A percentile compares a stretch with the other conserved stretches of the same genome.
Evolutionary conservation across 2,888 invertebrate genomes (phyloP).

Genomic region (Periphyllus acericola): DNA sequence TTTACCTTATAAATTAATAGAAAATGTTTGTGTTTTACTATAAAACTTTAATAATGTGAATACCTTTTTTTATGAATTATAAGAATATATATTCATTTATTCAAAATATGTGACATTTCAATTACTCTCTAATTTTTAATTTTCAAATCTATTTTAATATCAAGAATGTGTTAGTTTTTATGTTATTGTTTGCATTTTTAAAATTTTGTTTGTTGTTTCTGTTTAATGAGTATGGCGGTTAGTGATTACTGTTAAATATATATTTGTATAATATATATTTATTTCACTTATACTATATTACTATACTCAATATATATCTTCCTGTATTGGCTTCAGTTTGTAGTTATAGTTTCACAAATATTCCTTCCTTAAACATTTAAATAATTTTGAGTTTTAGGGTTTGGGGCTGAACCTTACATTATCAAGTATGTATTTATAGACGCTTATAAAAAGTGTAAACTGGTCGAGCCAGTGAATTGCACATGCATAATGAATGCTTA

Average conservation of each 20-base stretch:
- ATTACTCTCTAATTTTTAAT: too few relatives aligned
- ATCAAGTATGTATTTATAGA: constrained; percentile 51
- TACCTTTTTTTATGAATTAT: too few relatives aligned
- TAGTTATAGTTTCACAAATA: constrained; percentile 5
- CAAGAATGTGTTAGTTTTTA: too few relatives aligned
- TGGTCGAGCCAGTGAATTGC: constrained; percentile 15
- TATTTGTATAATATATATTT: neutral
- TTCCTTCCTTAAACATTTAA: constrained; percentile 10
- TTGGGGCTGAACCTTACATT: constrained; percentile 45
- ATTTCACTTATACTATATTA: neutral
- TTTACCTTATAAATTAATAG: too few relatives aligned
- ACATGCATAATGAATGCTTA: constrained; percentile 23
- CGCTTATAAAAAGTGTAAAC: constrained; percentile 17
- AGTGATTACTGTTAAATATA: neutral
- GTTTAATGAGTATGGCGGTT: too few relatives aligned
- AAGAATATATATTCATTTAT: too few relatives aligned
- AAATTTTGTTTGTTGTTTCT: too few relatives aligned
- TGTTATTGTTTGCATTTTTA: too few relatives aligned
- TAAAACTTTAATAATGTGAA: too few relatives aligned
- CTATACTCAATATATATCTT: neutral
- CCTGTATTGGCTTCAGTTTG: constrained; percentile 10
- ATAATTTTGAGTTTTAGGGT: constrained; percentile 39
- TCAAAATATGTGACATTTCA: too few relatives aligned
- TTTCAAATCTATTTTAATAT: too few relatives aligned
- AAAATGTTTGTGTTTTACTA: too few relatives aligned